These are phyloP conservation scores for Epizoanthus stellaris DNA, from an alignment of 92 coral and sea anemone genomes.

Conservation along the genomic window DNA sequence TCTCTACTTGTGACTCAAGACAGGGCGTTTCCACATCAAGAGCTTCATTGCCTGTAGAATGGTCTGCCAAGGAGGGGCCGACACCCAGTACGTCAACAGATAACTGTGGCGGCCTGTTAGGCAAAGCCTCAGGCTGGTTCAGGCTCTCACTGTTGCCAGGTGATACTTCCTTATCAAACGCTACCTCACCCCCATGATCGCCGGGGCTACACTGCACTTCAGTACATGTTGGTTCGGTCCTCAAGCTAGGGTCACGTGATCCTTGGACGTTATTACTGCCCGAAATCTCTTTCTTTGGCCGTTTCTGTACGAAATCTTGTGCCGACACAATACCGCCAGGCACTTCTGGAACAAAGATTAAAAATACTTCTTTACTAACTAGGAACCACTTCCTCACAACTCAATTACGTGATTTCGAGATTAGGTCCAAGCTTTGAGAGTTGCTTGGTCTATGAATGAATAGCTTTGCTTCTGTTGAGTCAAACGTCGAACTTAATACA, in stretches of 20 bases:
- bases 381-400: no score
- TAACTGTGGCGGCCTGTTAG: background rate
- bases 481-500: no score
- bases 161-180: background rate
- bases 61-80: background rate
- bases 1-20: background rate
- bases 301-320: constrained; percentile 2
- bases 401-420: no score
- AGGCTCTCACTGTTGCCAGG: background rate
- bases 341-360: constrained; percentile 13
- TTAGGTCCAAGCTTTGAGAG: no score
- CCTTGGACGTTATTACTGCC: background rate
- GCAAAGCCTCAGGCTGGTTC: background rate
- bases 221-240: background rate
- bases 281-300: constrained; percentile 1
- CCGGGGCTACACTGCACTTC: background rate
- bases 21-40: background rate
- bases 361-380: background rate
- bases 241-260: background rate
- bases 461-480: no score
- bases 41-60: background rate
- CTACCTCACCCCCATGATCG: background rate
- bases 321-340: constrained; percentile 25
- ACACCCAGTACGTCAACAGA: background rate
- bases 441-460: no score